Evolutionary conservation across 1,140 invertebrate species (phyloP), one percentile per base, ranked within the genome.

Genomic region (Holotrichia oblita): DNA sequence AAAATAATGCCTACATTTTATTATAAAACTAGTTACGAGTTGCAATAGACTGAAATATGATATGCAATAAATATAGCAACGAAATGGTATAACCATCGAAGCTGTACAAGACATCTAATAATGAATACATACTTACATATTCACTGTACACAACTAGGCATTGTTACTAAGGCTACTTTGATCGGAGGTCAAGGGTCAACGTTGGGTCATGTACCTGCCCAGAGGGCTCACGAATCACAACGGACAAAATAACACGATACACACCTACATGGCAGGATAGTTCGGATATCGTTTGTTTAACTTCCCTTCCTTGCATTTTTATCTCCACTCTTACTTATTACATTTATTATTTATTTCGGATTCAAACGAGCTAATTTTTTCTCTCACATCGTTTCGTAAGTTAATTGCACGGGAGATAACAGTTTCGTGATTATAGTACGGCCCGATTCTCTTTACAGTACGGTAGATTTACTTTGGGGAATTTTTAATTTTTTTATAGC

Each of bases 161-260:
- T 74, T 74, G 73, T 74, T 74, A 74, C 73, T 74, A 74, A 74
- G 61, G 73, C 73, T 74, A 74, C 73, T 74, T 74, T 74, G 73
- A 74, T 74, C 73, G 34, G 12, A 40, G 73, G 73, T 74, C 73
- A 42, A 34, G 73, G 73, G 73, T 74, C 73, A 40, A 41, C 73
- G 73, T 6, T 74, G 73, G 73, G 73, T 74, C 73, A 42, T 74
- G 12, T 74, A 74, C 73, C 73, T 74, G 73, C 73, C 73, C 73
- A 42, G 73, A 74, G 73, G 73, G 73, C 27, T 74, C 73, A 74
- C 73, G 73, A 74, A 74, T 74, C 40, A 40, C 73, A 14, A 22
- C 61, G 20, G 34, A 34, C 22, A 22, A 74, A 41, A 74, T 42
- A 74, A 42, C 73, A 20, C 73, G 73, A 41, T 74, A 74, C 73